A percentile compares a stretch with the other conserved stretches of the same genome.
Evolutionary conservation across 2,797 vertebrate species (phyloP).

Genomic region (Pachyuromys duprasi): DNA sequence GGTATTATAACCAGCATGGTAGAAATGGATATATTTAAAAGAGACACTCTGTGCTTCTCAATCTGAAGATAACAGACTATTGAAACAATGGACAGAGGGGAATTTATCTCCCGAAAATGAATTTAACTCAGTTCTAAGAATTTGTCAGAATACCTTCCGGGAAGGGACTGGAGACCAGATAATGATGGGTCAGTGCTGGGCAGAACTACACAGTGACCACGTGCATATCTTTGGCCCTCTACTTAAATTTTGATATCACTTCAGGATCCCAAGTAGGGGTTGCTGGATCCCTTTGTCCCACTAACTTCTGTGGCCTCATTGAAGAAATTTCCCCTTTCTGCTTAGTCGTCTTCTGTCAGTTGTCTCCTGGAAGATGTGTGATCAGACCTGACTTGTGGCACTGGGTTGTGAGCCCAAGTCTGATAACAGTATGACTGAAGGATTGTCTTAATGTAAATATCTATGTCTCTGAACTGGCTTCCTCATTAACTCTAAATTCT

Average conservation of each 20-base stretch:
- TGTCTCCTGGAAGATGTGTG: not conserved
- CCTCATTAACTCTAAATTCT: conserved; percentile 32
- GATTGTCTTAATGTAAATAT: not conserved
- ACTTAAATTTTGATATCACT: not conserved
- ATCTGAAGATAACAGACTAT: not conserved
- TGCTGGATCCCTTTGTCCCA: not conserved
- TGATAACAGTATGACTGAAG: not conserved
- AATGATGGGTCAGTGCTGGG: not conserved
- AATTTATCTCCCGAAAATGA: not conserved
- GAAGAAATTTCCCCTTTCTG: not conserved
- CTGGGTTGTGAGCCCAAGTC: not conserved
- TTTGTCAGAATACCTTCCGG: not conserved
- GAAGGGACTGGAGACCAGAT: not conserved
- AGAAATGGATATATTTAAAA: not conserved
- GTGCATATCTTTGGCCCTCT: not conserved
- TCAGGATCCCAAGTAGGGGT: not conserved
- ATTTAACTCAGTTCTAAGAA: not conserved
- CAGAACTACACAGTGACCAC: not conserved
- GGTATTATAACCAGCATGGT: not conserved
- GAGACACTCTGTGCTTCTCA: not conserved
- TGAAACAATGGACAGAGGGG: not conserved
- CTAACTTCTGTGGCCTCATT: not conserved
- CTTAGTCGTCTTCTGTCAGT: no score
- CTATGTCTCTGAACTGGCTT: conserved; percentile 7
- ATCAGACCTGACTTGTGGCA: not conserved